These are phyloP conservation scores for Bradypodion pumilum DNA, from an alignment of 2,797 vertebrate species.

Conservation along the genomic window DNA sequence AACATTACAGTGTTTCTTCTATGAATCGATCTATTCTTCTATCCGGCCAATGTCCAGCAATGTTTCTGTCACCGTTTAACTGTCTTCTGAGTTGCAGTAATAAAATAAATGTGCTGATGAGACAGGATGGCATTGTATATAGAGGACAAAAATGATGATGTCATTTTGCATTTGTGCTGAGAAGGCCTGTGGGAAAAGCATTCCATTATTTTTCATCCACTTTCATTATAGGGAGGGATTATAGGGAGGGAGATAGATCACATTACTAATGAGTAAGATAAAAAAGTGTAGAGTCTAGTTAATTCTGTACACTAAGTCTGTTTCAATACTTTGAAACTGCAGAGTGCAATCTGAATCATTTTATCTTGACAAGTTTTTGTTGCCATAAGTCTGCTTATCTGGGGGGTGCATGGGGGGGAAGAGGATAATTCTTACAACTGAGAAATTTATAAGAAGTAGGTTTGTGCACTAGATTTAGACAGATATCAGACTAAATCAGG, in stretches of 20 bases:
- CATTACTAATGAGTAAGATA: conserved; percentile 21
- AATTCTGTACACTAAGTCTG: conserved; percentile 23
- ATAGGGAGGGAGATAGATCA: conserved; percentile 44
- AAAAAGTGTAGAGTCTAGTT: conserved; percentile 21
- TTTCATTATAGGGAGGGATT: conserved; percentile 54
- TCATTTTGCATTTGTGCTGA: conserved; percentile 56
- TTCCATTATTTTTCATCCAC: conserved; percentile 62
- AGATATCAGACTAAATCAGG: no score
- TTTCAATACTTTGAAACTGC: conserved; percentile 28
- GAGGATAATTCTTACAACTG: background rate
- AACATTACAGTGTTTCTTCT: conserved; percentile 49
- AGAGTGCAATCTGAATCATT: background rate
- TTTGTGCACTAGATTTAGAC: no score
- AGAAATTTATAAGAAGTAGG: background rate
- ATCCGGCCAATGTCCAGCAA: conserved; percentile 38
- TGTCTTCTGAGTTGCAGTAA: conserved; percentile 56
- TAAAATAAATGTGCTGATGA: conserved; percentile 70
- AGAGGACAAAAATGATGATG: conserved; percentile 55
- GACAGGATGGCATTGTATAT: conserved; percentile 65
- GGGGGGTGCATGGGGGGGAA: no score
- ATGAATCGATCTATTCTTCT: conserved; percentile 62
- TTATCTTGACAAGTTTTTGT: conserved; percentile 18
- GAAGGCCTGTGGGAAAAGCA: conserved; percentile 59
- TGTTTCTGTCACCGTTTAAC: conserved; percentile 60
- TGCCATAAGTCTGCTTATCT: no score